These are phyloP conservation scores for Calliphora vicina DNA, from an alignment of 1,140 invertebrate species.

Conservation along the genomic window DNA sequence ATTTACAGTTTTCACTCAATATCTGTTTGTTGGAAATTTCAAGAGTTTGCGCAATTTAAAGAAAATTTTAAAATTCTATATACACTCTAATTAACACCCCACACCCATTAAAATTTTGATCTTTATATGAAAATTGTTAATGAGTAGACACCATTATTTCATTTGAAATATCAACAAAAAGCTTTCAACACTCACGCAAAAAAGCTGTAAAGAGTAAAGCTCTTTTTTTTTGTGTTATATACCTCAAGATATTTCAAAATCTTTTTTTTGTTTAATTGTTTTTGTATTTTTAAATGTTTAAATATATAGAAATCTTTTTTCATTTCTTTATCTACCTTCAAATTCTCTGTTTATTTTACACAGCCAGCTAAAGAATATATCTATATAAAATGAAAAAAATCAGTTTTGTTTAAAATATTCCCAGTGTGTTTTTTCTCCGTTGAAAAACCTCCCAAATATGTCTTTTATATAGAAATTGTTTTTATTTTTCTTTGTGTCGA, in stretches of 20 bases:
- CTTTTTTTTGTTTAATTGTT: neutral
- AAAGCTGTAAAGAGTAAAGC: neutral
- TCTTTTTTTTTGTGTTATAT: neutral
- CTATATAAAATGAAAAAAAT: too few species aligned
- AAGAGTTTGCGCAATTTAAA: neutral
- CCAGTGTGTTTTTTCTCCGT: neutral
- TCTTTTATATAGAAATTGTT: conserved; percentile 60
- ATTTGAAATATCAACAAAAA: neutral
- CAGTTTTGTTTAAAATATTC: too few species aligned
- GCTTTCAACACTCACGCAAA: conserved; percentile 6
- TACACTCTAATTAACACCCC: neutral
- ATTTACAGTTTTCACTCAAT: too few species aligned
- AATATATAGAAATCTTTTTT: neutral
- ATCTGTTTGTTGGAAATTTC: neutral
- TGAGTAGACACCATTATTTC: neutral
- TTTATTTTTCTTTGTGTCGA: conserved; percentile 45
- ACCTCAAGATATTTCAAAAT: neutral
- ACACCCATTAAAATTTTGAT: neutral
- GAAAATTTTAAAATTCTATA: neutral
- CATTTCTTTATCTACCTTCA: neutral
- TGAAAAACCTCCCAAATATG: conserved; percentile 56
- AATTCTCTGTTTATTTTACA: neutral
- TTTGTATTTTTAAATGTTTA: neutral
- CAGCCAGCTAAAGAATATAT: too few species aligned
- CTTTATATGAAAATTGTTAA: neutral